phyloP scores from a whole-genome alignment of 1,140 invertebrate species.

The Drosophila navojoa region DNA sequence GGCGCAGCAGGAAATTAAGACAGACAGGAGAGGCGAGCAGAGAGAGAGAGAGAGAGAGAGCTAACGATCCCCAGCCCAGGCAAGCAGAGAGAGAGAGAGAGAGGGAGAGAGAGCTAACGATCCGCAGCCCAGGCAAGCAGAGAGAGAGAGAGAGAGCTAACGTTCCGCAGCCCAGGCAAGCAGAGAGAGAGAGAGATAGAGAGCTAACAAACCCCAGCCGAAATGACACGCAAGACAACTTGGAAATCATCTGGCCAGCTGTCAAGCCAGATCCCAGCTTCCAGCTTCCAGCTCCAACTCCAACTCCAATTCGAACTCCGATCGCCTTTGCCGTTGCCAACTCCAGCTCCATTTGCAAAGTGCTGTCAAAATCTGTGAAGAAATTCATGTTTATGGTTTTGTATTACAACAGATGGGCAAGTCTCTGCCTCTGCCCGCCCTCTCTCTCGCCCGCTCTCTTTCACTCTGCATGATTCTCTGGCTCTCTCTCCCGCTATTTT shows the following conservation, averaged over 20 bases:
- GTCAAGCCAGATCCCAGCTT: not conserved
- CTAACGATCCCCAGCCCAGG: not conserved
- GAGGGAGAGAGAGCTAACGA: too few species aligned
- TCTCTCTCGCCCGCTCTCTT: not conserved
- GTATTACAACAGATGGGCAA: slow-evolving; percentile 43
- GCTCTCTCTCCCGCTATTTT: not conserved
- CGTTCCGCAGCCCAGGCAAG: too few species aligned
- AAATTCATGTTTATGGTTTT: slow-evolving; percentile 51
- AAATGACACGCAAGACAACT: slow-evolving; percentile 41
- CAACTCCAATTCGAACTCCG: not conserved
- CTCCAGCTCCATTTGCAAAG: slow-evolving; percentile 16
- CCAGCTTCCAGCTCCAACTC: not conserved
- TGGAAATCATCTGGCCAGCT: slow-evolving; percentile 36
- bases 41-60: slow-evolving; percentile 5
- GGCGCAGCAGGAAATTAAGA: slow-evolving; percentile 75
- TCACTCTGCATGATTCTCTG: not conserved
- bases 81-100: slow-evolving; percentile 27
- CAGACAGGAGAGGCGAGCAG: slow-evolving; percentile 42
- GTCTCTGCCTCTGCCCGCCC: not conserved
- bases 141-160: not conserved
- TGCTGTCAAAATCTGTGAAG: slow-evolving; percentile 42
- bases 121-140: too few species aligned
- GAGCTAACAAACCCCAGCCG: slow-evolving; percentile 15
- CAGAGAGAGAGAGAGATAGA: not conserved
- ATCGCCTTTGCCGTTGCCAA: too few species aligned